Evolutionary conservation across 2,888 invertebrate genomes (phyloP).

Genomic region (Petrolisthes cinctipes): DNA sequence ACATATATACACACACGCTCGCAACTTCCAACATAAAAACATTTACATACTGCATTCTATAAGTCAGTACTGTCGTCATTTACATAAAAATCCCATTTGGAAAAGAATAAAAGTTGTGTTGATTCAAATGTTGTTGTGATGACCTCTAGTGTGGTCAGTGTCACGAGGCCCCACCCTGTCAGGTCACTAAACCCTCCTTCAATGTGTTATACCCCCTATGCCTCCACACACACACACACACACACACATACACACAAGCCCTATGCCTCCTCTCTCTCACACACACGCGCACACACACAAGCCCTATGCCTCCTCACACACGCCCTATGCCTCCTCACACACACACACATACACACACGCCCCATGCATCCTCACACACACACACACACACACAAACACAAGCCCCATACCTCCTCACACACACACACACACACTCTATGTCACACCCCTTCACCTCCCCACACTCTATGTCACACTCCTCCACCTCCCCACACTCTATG

Average conservation of each 20-base stretch:
- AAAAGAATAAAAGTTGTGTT: not conserved
- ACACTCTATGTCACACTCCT: no score
- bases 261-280: not conserved
- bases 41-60: not conserved
- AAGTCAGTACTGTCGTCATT: not conserved
- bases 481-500: no score
- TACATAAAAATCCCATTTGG: not conserved
- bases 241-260: slow-evolving; percentile 31
- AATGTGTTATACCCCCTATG: not conserved
- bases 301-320: not conserved
- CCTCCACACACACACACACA: not conserved
- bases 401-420: no score
- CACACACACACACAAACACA: not conserved
- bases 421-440: not conserved
- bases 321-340: not conserved
- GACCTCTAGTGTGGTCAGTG: not conserved
- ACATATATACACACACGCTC: not conserved
- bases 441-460: no score
- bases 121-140: not conserved
- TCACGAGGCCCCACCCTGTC: not conserved
- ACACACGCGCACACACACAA: slow-evolving; percentile 22
- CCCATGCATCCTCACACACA: not conserved
- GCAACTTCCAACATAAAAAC: not conserved
- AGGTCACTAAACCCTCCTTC: not conserved
- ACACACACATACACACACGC: not conserved